phyloP scores from a whole-genome alignment of 2,888 invertebrate genomes.

The Ochlodes sylvanus region DNA sequence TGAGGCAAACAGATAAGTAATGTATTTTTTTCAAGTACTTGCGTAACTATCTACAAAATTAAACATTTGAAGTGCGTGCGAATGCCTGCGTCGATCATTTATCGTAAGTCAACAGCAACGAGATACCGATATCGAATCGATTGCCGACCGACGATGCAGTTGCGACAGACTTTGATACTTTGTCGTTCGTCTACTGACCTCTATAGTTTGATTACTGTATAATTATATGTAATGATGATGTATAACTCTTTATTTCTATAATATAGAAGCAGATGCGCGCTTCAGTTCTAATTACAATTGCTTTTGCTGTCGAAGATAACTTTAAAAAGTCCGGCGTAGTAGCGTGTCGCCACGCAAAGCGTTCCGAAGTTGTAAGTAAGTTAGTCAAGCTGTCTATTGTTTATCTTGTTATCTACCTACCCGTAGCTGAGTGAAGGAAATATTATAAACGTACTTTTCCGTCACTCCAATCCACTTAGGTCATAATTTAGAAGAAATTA shows the following conservation, averaged over 20 bases:
- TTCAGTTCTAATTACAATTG: background rate
- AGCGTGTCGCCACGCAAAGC: no score
- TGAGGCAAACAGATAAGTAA: constrained; percentile 17
- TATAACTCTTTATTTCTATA: background rate
- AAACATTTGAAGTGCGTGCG: constrained; percentile 73
- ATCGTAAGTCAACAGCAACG: constrained; percentile 68
- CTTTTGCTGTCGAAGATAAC: no score
- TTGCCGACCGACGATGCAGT: constrained; percentile 71
- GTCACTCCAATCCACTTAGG: no score
- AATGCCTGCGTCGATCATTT: constrained; percentile 66
- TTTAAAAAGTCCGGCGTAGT: no score
- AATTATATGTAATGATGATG: no score
- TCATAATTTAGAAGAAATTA: no score
- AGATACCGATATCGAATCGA: constrained; percentile 75
- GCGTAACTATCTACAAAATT: constrained; percentile 54
- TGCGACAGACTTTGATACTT: constrained; percentile 66
- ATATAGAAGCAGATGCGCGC: background rate
- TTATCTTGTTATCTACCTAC: no score
- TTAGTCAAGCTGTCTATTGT: no score
- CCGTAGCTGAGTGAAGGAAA: no score
- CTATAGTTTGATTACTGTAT: constrained; percentile 42
- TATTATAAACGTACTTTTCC: no score
- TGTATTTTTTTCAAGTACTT: constrained; percentile 34
- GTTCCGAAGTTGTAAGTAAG: no score
- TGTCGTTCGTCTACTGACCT: constrained; percentile 66